Percentiles rank a stretch among this genome's conserved stretches.
Evolutionary conservation across 2,888 invertebrate genomes (phyloP).

Genomic region (Alloscopus bannaensis): DNA sequence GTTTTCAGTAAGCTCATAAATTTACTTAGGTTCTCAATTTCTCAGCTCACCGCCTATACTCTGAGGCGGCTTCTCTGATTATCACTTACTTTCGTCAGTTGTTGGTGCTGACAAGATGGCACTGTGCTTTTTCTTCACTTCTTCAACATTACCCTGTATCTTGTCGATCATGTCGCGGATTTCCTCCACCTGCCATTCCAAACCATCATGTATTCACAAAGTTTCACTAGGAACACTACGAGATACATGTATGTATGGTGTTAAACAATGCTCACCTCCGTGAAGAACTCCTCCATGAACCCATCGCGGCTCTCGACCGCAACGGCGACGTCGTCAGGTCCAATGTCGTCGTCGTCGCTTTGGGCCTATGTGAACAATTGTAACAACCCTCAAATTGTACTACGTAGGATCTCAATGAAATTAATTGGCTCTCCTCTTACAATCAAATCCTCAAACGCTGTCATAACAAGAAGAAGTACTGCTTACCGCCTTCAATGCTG

Average conservation of each 20-base stretch:
- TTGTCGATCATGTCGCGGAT: conserved; percentile 99
- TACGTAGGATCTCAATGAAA: not conserved
- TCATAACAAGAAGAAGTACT: too few species aligned
- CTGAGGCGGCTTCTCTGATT: not conserved
- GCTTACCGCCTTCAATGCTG: conserved; percentile 95
- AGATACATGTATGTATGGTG: not conserved
- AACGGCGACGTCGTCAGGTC: conserved; percentile 96
- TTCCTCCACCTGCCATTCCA: conserved; percentile 91
- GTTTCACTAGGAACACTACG: not conserved
- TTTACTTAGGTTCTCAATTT: too few species aligned
- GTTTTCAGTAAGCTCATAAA: too few species aligned
- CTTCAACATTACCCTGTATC: conserved; percentile 99
- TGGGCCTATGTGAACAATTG: conserved; percentile 84
- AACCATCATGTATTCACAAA: not conserved
- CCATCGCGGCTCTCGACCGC: conserved; percentile 93
- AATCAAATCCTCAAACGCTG: not conserved
- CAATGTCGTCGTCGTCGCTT: conserved; percentile 97
- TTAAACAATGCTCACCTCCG: conserved; percentile 83
- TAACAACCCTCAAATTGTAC: not conserved
- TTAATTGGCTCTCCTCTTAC: not conserved
- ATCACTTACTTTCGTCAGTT: conserved; percentile 96
- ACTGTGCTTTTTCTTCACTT: conserved; percentile 99
- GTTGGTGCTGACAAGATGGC: conserved; percentile 98
- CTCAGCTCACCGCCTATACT: too few species aligned
- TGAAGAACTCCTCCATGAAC: conserved; percentile 99